Evolutionary conservation across 2,113 vertebrate species (phyloP), one percentile per base, ranked within the genome.

Genomic region (Indicator maculatus): DNA sequence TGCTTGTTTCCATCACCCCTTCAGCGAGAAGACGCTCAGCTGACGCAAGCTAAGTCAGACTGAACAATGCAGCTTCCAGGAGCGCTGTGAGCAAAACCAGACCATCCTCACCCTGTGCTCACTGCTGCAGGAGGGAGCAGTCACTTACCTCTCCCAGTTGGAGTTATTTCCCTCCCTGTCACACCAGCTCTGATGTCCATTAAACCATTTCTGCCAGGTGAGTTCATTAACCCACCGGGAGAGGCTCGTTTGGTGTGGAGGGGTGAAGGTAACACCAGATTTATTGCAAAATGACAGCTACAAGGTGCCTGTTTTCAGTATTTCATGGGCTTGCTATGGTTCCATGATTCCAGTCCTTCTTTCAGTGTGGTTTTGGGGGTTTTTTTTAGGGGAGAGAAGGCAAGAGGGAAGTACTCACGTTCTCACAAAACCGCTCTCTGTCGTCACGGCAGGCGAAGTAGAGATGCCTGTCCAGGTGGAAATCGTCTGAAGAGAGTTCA

Each of bases 381-480:
- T 2, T 7, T 64, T 82, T 66, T 39, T 8, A 33, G 88, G 4
- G 23, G 28, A 81, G 41, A 73, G 27, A 67, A 91, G 27, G 71
- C 39, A 71, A 59, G 55, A 89, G 30, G n/a, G 64, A 72, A 21
- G 63, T 7, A 97, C 98, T 97, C 96, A 99, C 99, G 1, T 98
- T 99, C 96, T 99, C 99, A 93, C 99, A 99, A 96, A 99, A 99
- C 28, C 98, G 98, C 23, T 99, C 99, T 4, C 99, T 97, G 91
- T 99, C 99, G 7, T 99, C 99, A 12, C 99, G 96, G 95, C 99
- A 99, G 2, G 99, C 97, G 2, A 99, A 99, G 97, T 99, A 99
- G 10, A 99, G 98, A 56, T 99, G 98, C 4, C 99, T 97, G 96
- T 99, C 99, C 53, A 99, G 97, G 95, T 99, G 99, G 97, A 99